A percentile compares a stretch with the other conserved stretches of the same genome.
Evolutionary conservation across 2,113 vertebrate species (phyloP).

Genomic region (Pedetes capensis): DNA sequence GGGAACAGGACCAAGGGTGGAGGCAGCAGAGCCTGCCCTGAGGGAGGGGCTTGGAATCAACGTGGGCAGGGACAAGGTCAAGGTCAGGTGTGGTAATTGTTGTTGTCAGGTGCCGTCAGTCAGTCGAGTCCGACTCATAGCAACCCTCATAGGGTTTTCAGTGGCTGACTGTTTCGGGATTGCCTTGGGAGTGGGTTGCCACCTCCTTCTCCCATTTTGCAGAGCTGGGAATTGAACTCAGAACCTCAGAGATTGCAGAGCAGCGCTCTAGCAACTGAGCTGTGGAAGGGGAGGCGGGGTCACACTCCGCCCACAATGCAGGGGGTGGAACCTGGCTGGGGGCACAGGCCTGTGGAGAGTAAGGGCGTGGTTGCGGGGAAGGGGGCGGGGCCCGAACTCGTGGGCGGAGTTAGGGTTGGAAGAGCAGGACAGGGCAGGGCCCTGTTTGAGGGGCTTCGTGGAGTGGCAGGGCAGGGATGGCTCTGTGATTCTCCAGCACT

Average conservation of each 20-base stretch:
- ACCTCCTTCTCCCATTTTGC: too few species aligned
- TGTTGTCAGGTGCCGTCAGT: too few species aligned
- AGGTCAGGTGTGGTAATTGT: accelerated
- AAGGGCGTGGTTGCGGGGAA: background rate
- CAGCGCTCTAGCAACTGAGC: too few species aligned
- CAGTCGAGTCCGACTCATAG: too few species aligned
- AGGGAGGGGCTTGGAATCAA: background rate
- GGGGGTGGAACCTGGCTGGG: background rate
- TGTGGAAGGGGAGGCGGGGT: too few species aligned
- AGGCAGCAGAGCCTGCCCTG: background rate
- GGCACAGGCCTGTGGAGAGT: too few species aligned
- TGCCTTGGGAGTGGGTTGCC: too few species aligned
- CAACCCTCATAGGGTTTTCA: too few species aligned
- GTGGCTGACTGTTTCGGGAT: too few species aligned
- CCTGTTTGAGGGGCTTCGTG: background rate
- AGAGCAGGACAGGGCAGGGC: too few species aligned
- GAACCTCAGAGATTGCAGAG: too few species aligned
- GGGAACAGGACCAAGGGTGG: background rate
- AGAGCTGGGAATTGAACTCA: too few species aligned
- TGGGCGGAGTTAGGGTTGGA: background rate
- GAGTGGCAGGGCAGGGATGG: background rate
- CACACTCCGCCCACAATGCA: background rate
- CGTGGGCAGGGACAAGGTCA: background rate
- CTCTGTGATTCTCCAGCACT: background rate
- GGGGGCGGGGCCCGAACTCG: background rate